Evolutionary conservation across 2,797 vertebrate genomes (phyloP).

Genomic region (Microctenopoma stevenorrisi): DNA sequence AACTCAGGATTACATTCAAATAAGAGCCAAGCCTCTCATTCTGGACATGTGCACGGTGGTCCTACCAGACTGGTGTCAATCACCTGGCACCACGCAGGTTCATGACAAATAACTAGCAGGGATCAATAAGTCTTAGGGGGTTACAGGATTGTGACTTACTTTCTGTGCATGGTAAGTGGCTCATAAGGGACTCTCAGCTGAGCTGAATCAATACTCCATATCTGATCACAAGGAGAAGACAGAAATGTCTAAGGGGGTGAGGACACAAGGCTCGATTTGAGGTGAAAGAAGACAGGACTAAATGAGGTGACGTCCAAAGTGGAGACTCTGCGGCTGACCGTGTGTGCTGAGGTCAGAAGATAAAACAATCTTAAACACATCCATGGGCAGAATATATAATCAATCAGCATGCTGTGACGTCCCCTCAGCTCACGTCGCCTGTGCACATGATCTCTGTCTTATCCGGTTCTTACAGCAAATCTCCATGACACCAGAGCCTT

Average conservation of each 20-base stretch:
- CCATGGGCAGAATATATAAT: constrained; percentile 2
- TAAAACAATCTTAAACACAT: not conserved
- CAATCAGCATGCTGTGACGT: not conserved
- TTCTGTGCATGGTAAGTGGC: constrained; percentile 6
- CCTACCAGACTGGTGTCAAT: constrained; percentile 26
- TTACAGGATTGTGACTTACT: constrained; percentile 8
- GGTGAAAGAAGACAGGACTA: constrained; percentile 3
- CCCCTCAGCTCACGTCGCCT: not conserved
- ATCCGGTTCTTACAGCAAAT: not conserved
- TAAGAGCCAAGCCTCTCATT: constrained; percentile 17
- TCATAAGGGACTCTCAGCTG: not conserved
- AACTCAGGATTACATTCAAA: not conserved
- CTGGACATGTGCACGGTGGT: constrained; percentile 4
- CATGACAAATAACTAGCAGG: constrained; percentile 3
- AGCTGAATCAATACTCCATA: constrained; percentile 37
- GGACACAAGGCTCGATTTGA: not conserved
- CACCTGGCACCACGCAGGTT: constrained; percentile 1
- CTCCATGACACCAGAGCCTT: not conserved
- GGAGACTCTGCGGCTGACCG: constrained; percentile 12
- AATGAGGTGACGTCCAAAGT: constrained; percentile 23
- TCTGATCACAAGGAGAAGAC: constrained; percentile 7
- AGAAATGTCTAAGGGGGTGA: not conserved
- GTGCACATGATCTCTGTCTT: constrained; percentile 1
- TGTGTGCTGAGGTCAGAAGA: constrained; percentile 12
- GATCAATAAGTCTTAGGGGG: constrained; percentile 28